Conservation (phyloP, 2,113 vertebrate species). For the Pyrgilauda ruficollis region DNA sequence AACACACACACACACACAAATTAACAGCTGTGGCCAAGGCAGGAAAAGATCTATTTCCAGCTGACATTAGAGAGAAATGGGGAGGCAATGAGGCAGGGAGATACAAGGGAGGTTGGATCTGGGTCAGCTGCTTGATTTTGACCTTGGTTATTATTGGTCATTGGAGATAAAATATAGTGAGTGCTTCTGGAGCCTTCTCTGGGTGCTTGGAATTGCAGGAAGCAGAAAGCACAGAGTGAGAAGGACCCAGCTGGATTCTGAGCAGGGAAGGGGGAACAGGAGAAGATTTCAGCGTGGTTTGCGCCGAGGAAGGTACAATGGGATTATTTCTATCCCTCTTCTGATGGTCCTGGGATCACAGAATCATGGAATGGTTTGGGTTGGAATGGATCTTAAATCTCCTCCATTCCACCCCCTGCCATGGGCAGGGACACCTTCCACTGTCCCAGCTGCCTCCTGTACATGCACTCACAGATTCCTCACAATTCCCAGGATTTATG, state of each 20-base stretch:
- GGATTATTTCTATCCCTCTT: neutral
- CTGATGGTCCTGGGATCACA: neutral
- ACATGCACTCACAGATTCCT: accelerated
- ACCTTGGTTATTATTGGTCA: slow-evolving; percentile 53
- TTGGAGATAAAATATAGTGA: slow-evolving; percentile 35
- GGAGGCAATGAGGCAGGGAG: slow-evolving; percentile 62
- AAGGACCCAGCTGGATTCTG: neutral
- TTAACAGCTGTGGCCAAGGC: slow-evolving; percentile 41
- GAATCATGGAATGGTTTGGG: neutral
- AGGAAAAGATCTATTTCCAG: slow-evolving; percentile 28
- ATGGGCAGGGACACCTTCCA: neutral
- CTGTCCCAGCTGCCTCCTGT: neutral
- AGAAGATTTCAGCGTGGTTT: accelerated
- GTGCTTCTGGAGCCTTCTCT: neutral
- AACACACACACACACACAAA: slow-evolving; percentile 22
- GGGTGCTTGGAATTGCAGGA: neutral
- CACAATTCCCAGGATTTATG: neutral
- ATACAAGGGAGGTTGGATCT: slow-evolving; percentile 56
- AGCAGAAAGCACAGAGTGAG: neutral
- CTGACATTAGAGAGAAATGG: slow-evolving; percentile 29
- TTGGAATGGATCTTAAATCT: neutral
- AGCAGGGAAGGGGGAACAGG: neutral
- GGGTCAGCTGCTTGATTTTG: slow-evolving; percentile 61
- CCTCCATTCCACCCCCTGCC: neutral
- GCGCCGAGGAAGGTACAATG: accelerated